Base-by-base conservation (phyloP, 1,140 invertebrate species). In the Leptopilina boulardi region DNA sequence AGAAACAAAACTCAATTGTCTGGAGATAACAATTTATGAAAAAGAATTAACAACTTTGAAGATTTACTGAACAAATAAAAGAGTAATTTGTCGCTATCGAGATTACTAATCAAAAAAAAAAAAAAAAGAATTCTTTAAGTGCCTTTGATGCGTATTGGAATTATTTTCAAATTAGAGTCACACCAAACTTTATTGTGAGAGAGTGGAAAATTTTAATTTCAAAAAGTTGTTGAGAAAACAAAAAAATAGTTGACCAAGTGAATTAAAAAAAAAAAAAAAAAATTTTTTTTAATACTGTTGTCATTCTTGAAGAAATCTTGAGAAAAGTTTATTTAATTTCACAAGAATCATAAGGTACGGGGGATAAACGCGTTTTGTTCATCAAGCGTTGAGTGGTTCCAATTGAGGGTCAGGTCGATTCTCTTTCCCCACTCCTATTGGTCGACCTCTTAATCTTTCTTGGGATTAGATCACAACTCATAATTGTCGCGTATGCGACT, bases 331-430 rank as follows among this genome's bases (percentile, higher is more conserved):
- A n/a, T 73, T 47, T 19, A 73, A 47, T 47, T 26, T 23, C 44
- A 47, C 5, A 3, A 42, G 51, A 76, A 21, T 72, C 75, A 66
- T 56, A 77, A 82, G 79, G 80, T 84, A 85, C 76, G 78, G 54
- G 74, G 54, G 74, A 76, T 71, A 81, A 78, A 81, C 81, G 78
- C 79, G 80, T 82, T 54, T 66, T 66, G 59, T n/a, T 66, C 59
- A 34, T 66, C 26, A 66, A 66, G 59, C 76, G 74, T 76, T 84
- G 86, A 86, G 85, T 88, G 86, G 83, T 78, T 83, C 78, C 86
- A 89, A 89, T 89, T 88, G 87, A 88, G 77, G 83, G 77, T 83
- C 80, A 83, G 78, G 77, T 76, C 75, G 79, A 85, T 78, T 78
- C 79, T 66, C 59, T 66, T 66, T 11, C 21, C 23, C 75, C 54